Conservation (phyloP, 2,888 invertebrate genomes). For the Leptopilina syphax region DNA sequence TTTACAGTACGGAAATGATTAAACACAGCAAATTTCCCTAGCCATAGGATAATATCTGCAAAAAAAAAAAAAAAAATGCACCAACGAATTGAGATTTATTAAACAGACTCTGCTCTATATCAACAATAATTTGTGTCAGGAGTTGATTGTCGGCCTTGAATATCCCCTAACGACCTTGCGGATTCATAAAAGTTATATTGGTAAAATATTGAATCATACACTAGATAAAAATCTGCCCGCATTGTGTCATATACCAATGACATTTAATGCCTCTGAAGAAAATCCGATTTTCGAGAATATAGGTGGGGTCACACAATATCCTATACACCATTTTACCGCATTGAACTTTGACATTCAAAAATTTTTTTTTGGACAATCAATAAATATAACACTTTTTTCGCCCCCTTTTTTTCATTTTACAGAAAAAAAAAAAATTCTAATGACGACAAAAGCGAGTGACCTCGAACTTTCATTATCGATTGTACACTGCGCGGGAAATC, state of each 20-base stretch:
- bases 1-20: too few species aligned
- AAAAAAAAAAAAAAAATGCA: too few species aligned
- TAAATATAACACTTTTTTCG: not conserved
- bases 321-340: constrained; percentile 2
- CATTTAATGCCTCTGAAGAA: not conserved
- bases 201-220: constrained; percentile 1
- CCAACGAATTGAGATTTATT: too few species aligned
- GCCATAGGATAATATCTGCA: too few species aligned
- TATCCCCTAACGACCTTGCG: not conserved
- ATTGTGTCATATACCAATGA: not conserved
- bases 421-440: not conserved
- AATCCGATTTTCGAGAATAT: not conserved
- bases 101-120: not conserved
- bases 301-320: too few species aligned
- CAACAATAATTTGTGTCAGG: constrained; percentile 1
- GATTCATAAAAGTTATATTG: constrained; percentile 3
- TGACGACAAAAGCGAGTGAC: constrained; percentile 44
- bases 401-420: not conserved
- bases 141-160: constrained; percentile 8
- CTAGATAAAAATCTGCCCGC: constrained; percentile 10
- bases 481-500: constrained; percentile 61
- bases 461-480: constrained; percentile 62
- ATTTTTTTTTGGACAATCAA: not conserved
- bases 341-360: constrained; percentile 5
- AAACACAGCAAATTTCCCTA: too few species aligned